These are phyloP conservation scores for Micoletzkya japonica DNA, from an alignment of 2,888 invertebrate species.

Conservation along the genomic window DNA sequence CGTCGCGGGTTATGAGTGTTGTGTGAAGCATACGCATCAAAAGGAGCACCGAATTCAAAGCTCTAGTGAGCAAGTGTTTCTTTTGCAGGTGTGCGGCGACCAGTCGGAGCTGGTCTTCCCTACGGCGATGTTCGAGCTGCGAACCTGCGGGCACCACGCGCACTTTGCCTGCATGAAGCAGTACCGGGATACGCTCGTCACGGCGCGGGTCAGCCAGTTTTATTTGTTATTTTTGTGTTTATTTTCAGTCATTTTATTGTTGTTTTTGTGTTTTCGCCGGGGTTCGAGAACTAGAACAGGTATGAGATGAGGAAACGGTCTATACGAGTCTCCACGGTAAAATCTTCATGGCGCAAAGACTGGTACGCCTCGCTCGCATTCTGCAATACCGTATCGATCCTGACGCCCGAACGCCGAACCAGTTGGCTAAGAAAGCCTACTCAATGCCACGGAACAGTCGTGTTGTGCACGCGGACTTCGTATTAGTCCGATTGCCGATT, in stretches of 20 bases:
- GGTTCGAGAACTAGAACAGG: background rate
- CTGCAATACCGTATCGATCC: background rate
- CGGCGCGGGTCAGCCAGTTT: conserved; percentile 1
- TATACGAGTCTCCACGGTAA: background rate
- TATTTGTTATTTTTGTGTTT: too few relatives aligned
- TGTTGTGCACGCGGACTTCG: too few relatives aligned
- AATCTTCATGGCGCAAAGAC: background rate
- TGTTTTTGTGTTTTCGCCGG: background rate
- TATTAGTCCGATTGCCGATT: too few relatives aligned
- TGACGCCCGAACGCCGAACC: too few relatives aligned
- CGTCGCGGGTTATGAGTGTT: too few relatives aligned
- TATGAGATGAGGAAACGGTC: background rate
- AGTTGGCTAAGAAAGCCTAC: too few relatives aligned
- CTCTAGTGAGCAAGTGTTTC: background rate
- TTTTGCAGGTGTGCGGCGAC: conserved; percentile 3
- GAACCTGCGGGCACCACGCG: conserved; percentile 94
- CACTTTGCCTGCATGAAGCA: conserved; percentile 90
- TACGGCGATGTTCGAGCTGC: conserved; percentile 72
- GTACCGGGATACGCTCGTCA: conserved; percentile 73
- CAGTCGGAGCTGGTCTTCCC: conserved; percentile 3
- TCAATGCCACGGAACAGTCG: too few relatives aligned
- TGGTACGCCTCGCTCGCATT: background rate
- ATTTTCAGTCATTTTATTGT: conserved; percentile 3
- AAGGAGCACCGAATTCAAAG: background rate
- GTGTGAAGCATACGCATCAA: too few relatives aligned